Evolutionary conservation across 2,113 vertebrate genomes (phyloP), one percentile per base, ranked within the genome.

Genomic region (Austrofundulus limnaeus): DNA sequence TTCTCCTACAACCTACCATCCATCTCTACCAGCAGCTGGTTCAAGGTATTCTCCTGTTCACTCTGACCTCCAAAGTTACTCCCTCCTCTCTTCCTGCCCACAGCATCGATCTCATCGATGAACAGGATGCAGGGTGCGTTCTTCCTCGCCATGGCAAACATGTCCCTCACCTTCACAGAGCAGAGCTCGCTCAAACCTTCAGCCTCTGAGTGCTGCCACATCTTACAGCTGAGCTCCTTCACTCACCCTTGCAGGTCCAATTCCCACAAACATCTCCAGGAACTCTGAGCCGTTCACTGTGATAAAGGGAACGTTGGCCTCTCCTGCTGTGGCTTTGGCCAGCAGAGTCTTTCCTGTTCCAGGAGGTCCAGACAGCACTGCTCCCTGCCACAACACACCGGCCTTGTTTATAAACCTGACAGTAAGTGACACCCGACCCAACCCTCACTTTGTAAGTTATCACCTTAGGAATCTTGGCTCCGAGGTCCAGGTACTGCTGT

Each of bases 401-500:
- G 13, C 17, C 17, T 53, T 17, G 34, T 34, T 11, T 4, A 53
- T 23, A 16, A 5, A 21, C 17, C 8, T 24, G 31, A 34, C 31
- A 34, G 31, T 34, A 34, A 5, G 31, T 34, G 8, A 34, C 31
- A 28, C 1, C 28, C 7, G 31, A 34, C 31, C 2, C 31, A 5
- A 34, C 31, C 3, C 23, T 16, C 24, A 16, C 5, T 23, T 16
- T 2, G 9, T 14, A 4, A 25, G 15, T 16, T 46, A 11, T 21
- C 28, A 98, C 96, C 94, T 98, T 98, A 48, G 97, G 96, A 66
- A 98, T 98, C 90, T 97, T 99, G 83, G 97, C 97, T 85, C 97
- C 97, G 16, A 99, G 89, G 77, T 96, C 92, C 80, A 95, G 91
- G 74, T 98, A 99, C 53, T 96, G 95, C 78, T 89, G 94, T 38